These are phyloP conservation scores for Synanthedon tipuliformis DNA, from an alignment of 2,888 invertebrate species.

Conservation along the genomic window DNA sequence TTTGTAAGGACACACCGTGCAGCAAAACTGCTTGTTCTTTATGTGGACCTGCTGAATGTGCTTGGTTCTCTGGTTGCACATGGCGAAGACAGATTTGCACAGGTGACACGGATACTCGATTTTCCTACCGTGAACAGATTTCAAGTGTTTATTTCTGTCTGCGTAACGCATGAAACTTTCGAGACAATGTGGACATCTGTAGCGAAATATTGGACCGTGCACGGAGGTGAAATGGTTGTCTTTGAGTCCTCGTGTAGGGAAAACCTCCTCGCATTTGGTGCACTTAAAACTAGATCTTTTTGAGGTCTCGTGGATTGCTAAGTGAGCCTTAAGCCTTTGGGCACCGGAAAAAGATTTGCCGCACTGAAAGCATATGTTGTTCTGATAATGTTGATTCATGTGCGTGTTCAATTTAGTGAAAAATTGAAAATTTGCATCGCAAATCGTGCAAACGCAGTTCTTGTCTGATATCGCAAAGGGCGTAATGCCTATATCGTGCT, in stretches of 20 bases:
- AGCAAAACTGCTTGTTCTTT: constrained; percentile 34
- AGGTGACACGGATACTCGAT: constrained; percentile 47
- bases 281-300: constrained; percentile 27
- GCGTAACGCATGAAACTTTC: constrained; percentile 43
- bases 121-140: constrained; percentile 31
- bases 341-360: constrained; percentile 45
- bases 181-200: constrained; percentile 38
- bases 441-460: constrained; percentile 34
- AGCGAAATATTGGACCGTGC: constrained; percentile 31
- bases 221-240: constrained; percentile 30
- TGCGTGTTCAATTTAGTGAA: constrained; percentile 50
- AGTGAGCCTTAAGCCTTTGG: constrained; percentile 40
- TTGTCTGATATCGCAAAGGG: constrained; percentile 33
- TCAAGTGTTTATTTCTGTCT: constrained; percentile 36
- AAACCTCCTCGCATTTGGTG: constrained; percentile 34
- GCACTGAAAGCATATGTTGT: constrained; percentile 50
- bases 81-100: constrained; percentile 42
- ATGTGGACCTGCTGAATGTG: constrained; percentile 49
- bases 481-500: constrained; percentile 37
- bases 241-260: constrained; percentile 25
- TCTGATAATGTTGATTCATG: constrained; percentile 50
- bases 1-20: constrained; percentile 34
- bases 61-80: constrained; percentile 43
- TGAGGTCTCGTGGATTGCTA: constrained; percentile 28
- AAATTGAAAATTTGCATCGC: constrained; percentile 34